Evolutionary conservation across 2,888 invertebrate species (phyloP).

Genomic region (Zelleria hepariella): DNA sequence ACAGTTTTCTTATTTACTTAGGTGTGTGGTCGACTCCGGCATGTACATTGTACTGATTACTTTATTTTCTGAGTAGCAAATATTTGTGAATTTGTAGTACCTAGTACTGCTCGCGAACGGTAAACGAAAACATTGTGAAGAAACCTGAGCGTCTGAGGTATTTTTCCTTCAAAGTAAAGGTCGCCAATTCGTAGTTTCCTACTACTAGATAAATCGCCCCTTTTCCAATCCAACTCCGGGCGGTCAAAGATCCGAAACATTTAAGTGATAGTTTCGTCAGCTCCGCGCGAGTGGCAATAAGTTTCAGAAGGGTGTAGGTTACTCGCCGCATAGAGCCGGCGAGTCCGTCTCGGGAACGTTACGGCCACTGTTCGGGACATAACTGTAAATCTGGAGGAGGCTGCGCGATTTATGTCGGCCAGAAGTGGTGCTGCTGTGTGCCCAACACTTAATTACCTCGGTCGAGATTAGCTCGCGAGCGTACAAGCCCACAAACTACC

Average conservation of each 20-base stretch:
- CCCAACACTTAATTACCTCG: constrained; percentile 50
- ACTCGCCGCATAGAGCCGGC: constrained; percentile 18
- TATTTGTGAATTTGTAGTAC: no score
- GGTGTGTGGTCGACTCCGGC: no score
- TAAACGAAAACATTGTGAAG: no score
- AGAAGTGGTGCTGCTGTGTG: constrained; percentile 32
- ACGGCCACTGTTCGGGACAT: constrained; percentile 44
- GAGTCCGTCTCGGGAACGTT: constrained; percentile 21
- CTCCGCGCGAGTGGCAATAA: constrained; percentile 27
- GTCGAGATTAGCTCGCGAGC: constrained; percentile 8
- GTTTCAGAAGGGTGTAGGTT: constrained; percentile 23
- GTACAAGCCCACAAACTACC: background rate
- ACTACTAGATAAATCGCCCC: background rate
- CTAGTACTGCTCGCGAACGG: no score
- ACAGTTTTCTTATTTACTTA: no score
- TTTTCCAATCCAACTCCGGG: background rate
- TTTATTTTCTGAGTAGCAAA: no score
- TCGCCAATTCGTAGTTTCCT: background rate
- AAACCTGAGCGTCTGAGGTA: no score
- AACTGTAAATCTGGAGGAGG: constrained; percentile 66
- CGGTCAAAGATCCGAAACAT: constrained; percentile 21
- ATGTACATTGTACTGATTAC: no score
- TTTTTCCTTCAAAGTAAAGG: no score
- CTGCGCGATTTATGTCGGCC: constrained; percentile 44
- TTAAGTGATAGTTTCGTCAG: constrained; percentile 31